Evolutionary conservation across 2,888 invertebrate species (phyloP).

Genomic region (Rhogogaster chlorosoma): DNA sequence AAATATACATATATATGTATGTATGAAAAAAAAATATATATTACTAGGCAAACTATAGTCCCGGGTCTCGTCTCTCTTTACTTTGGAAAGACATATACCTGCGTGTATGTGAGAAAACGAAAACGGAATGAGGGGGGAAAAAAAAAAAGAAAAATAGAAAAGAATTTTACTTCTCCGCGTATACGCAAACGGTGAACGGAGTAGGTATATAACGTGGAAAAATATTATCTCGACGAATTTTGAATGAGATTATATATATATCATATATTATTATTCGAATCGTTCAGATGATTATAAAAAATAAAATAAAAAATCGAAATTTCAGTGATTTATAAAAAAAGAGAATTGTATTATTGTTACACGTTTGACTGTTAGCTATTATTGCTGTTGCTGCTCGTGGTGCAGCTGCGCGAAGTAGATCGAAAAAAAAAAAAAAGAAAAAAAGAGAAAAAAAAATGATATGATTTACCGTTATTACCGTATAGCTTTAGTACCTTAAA

Average conservation of each 20-base stretch:
- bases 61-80: background rate
- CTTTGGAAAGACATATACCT: background rate
- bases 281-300: no score
- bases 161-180: background rate
- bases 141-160: background rate
- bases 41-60: slow-evolving; percentile 16
- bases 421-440: background rate
- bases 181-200: background rate
- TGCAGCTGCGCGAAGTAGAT: slow-evolving; percentile 6
- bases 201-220: background rate
- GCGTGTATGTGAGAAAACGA: background rate
- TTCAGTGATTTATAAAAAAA: background rate
- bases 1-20: no score
- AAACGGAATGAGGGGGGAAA: background rate
- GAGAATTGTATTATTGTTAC: background rate
- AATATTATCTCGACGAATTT: no score
- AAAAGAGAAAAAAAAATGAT: background rate
- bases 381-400: background rate
- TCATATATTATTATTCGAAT: no score
- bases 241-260: no score
- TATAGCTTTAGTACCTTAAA: background rate
- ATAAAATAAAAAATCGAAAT: background rate
- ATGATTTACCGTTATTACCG: slow-evolving; percentile 3
- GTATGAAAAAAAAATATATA: background rate
- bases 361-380: background rate